Conservation (phyloP, 2,888 invertebrate genomes). For the Aspidapion aeneum region DNA sequence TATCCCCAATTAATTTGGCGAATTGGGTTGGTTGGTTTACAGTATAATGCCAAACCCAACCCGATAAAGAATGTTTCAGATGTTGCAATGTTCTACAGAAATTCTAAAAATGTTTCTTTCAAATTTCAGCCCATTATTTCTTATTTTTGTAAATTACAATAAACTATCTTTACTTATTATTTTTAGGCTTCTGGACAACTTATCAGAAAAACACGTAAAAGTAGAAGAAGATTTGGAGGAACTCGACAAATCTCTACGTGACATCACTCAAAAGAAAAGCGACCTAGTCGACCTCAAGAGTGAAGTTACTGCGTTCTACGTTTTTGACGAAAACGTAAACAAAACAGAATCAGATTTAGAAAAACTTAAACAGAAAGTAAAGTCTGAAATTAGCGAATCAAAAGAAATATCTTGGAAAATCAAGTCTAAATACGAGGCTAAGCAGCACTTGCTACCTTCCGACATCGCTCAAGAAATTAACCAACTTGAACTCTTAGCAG, state of each 20-base stretch:
- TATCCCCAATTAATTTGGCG: too few species aligned
- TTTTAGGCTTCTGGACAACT: slow-evolving; percentile 73
- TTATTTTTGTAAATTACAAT: too few species aligned
- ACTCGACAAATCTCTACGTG: slow-evolving; percentile 69
- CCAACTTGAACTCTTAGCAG: slow-evolving; percentile 75
- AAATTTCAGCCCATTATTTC: too few species aligned
- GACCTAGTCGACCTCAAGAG: slow-evolving; percentile 63
- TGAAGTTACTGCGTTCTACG: slow-evolving; percentile 69
- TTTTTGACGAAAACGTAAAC: slow-evolving; percentile 70
- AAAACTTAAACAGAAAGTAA: slow-evolving; percentile 56
- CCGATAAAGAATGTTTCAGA: too few species aligned
- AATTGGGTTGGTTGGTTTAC: too few species aligned
- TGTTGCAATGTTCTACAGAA: too few species aligned
- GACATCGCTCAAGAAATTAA: slow-evolving; percentile 80
- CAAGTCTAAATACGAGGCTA: slow-evolving; percentile 59
- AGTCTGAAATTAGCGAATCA: slow-evolving; percentile 55
- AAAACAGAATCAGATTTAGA: slow-evolving; percentile 59
- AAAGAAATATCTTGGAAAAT: slow-evolving; percentile 58
- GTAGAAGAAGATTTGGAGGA: slow-evolving; percentile 71
- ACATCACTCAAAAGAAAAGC: slow-evolving; percentile 65
- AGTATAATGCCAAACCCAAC: too few species aligned
- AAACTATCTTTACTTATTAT: too few species aligned
- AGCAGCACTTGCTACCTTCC: slow-evolving; percentile 63
- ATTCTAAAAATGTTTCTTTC: too few species aligned
- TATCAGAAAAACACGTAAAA: slow-evolving; percentile 73